Evolutionary conservation across 2,797 vertebrate genomes (phyloP), one percentile per base, ranked within the genome.

Genomic region (Phaenicophaeus curvirostris): DNA sequence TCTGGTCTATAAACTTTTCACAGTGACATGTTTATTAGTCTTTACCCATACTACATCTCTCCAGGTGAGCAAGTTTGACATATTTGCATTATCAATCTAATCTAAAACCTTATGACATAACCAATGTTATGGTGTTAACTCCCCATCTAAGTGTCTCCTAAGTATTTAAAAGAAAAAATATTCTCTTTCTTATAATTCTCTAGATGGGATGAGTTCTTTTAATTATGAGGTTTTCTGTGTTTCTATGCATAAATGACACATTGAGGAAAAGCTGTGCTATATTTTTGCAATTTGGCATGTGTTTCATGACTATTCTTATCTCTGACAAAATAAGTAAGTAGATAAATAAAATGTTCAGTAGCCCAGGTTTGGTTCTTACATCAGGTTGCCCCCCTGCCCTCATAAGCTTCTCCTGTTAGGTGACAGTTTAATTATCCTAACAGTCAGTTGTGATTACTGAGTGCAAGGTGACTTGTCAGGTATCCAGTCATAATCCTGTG

Each of bases 1-100:
- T 93, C 28, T 73, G 48, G 63, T 92, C 75, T 71, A 94, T 97
- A 95, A 96, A 97, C 96, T 98, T 98, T 85, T 83, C 27, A 37
- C 81, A 58, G 65, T 94, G 95, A 89, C 91, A 39, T 68, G 51
- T 96, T 96, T 97, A 96, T 97, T 97, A 96, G 95, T 97, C 79
- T 96, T 93, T 93, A 90, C 76, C 95, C 94, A 77, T 92, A 93
- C 92, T 87, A 73, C 59, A 87, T 86, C 80, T 96, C 89, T 89
- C 80, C 93, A 94, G 82, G 89, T 96, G 95, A 76, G 67, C 61
- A 69, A 88, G 58, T 89, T 76, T 94, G 87, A 74, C 58, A 27
- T 87, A 69, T 58, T 95, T 67, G 21, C 44, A 44, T 66, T 96
- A 96, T 94, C 95, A 87, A 75, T 89, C 82, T 85, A 68, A 82